Conservation (phyloP, 2,797 vertebrate species). For the Avahi laniger region DNA sequence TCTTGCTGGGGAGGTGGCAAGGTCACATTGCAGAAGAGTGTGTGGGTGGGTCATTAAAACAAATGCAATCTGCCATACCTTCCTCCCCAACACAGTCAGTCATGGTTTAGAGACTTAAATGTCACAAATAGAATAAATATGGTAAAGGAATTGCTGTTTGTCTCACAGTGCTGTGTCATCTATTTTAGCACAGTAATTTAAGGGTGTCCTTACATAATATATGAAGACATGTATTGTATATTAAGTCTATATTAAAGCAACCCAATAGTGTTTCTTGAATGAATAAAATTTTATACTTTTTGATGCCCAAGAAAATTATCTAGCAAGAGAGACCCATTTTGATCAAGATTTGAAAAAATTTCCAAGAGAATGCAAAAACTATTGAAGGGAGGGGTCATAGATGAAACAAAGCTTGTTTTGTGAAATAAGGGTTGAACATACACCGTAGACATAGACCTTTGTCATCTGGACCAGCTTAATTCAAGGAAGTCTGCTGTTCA, state of each 20-base stretch:
- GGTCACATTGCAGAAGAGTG: constrained; percentile 2
- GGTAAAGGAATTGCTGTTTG: constrained; percentile 53
- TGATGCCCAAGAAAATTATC: constrained; percentile 26
- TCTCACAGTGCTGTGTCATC: constrained; percentile 55
- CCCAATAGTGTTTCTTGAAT: constrained; percentile 22
- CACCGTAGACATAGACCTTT: not conserved
- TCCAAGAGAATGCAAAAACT: not conserved
- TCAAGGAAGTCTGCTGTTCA: not conserved
- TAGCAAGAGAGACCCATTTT: not conserved
- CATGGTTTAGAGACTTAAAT: constrained; percentile 57
- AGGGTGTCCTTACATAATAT: constrained; percentile 49
- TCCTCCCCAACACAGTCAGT: constrained; percentile 12
- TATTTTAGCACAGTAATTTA: constrained; percentile 57
- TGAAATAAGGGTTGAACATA: not conserved
- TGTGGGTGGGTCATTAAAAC: not conserved
- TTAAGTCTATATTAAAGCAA: constrained; percentile 18
- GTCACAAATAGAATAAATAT: constrained; percentile 60
- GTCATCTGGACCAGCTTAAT: not conserved
- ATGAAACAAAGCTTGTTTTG: constrained; percentile 4
- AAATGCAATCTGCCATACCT: constrained; percentile 36
- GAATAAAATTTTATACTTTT: constrained; percentile 53
- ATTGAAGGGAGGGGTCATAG: not conserved
- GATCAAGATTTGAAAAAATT: constrained; percentile 44
- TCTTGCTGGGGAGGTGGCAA: not conserved
- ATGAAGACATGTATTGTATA: constrained; percentile 29